These are phyloP conservation scores for Lampris megalopsis DNA, from an alignment of 2,113 vertebrate species.

Conservation along the genomic window DNA sequence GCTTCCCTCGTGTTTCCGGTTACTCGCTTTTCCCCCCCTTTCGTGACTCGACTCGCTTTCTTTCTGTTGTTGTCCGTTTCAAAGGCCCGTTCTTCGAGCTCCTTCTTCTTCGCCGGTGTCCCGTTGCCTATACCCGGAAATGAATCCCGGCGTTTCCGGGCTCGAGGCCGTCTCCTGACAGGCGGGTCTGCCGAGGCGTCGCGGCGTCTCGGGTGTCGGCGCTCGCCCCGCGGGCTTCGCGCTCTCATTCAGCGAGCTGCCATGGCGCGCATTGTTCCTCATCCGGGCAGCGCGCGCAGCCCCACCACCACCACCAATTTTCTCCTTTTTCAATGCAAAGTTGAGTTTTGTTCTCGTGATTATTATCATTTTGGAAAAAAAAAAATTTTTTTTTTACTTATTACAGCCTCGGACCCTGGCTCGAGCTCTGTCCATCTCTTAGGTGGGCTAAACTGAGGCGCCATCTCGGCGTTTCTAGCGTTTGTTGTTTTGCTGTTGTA, in stretches of 20 bases:
- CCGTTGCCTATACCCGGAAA: conserved; percentile 56
- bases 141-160: conserved; percentile 68
- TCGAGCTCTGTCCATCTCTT: no score
- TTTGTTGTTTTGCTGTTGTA: no score
- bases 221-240: conserved; percentile 66
- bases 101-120: conserved; percentile 33
- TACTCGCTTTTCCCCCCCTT: background rate
- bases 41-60: conserved; percentile 8
- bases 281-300: conserved; percentile 55
- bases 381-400: no score
- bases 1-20: no score
- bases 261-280: conserved; percentile 75
- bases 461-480: no score
- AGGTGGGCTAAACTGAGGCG: no score
- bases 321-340: no score
- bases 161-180: conserved; percentile 70
- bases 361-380: no score
- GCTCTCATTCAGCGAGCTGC: conserved; percentile 61
- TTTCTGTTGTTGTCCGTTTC: background rate
- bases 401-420: no score
- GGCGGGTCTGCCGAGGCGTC: conserved; percentile 76
- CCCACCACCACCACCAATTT: no score
- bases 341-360: no score
- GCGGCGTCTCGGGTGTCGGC: conserved; percentile 71
- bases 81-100: conserved; percentile 6